These are phyloP conservation scores for Shargacucullia verbasci DNA, from an alignment of 2,888 invertebrate species.

Conservation along the genomic window DNA sequence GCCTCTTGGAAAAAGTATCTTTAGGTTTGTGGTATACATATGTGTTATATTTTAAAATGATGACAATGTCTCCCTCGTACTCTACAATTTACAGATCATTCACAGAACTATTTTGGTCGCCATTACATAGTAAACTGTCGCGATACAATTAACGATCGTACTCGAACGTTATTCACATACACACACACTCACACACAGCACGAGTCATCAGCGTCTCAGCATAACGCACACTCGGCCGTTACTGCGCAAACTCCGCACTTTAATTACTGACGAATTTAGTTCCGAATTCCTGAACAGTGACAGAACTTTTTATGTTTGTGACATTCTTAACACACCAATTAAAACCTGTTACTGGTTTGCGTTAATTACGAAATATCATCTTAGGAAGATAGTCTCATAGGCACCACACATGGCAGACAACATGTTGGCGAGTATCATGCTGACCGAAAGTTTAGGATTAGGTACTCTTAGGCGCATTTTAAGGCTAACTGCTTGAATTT, in stretches of 20 bases:
- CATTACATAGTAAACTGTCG: constrained; percentile 7
- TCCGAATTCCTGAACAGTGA: constrained; percentile 41
- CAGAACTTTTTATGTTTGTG: background rate
- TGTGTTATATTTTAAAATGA: no score
- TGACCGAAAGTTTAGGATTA: no score
- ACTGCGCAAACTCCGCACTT: constrained; percentile 8
- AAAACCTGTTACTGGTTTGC: no score
- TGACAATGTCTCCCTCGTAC: background rate
- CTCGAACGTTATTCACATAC: background rate
- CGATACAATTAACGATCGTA: constrained; percentile 9
- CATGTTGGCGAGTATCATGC: no score
- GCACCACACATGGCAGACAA: constrained; percentile 9
- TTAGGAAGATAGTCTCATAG: constrained; percentile 6
- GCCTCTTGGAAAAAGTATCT: no score
- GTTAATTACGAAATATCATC: constrained; percentile 15
- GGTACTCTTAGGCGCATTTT: no score
- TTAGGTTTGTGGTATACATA: no score
- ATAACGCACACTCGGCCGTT: constrained; percentile 8
- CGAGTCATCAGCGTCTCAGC: constrained; percentile 1
- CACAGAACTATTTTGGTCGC: constrained; percentile 20
- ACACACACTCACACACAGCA: no score
- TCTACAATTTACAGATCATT: constrained; percentile 24
- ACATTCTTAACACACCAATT: constrained; percentile 1
- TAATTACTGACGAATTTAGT: constrained; percentile 34
- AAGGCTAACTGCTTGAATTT: no score